Base-by-base conservation (phyloP, 2,888 invertebrate genomes). In the Koerneria pararmatus region DNA sequence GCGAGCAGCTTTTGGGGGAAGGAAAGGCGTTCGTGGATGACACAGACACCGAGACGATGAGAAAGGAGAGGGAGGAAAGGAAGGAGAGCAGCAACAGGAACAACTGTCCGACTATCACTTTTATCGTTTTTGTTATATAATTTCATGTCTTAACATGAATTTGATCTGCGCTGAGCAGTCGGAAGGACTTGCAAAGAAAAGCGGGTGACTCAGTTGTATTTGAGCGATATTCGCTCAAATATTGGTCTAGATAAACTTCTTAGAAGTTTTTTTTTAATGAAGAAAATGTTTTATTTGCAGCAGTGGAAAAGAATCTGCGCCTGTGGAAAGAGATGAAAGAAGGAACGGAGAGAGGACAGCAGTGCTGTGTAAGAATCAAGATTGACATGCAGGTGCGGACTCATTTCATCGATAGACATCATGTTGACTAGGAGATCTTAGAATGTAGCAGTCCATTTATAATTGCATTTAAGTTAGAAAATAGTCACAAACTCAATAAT, bases 11-110 rank as follows among this genome's bases (percentile, higher is more conserved):
- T 75, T 86, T 99, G 49, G 90, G 89, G 74, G 89, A 91, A 34
- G 90, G 91, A n/a, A 91, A 91, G 79, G 97, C 97, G 0, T 99
- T 92, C 84, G 94, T 92, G 0, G 98, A 99, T 83, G 91, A 98
- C 84, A 98, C 98, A 0, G 91, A 93, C 3, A 90, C 93, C 0
- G 92, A 94, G 80, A 86, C 88, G 69, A 98, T 99, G 97, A 95
- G 95, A 84, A 88, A 88, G 65, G 93, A 98, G 85, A 87, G 98
- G 19, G 95, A 97, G 78, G 91, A 92, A 84, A 89, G 89, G 83
- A 84, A 88, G 11, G 92, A 93, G 73, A 95, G 95, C 51, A 73
- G 68, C 31, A 79, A 82, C 57, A 65, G 82, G 11, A 69, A 72
- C 51, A 73, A 71, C 37, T n/a, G n/a, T n/a, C n/a, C n/a, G n/a